A percentile compares a stretch with the other conserved stretches of the same genome.
Conservation (phyloP, 1,140 invertebrate species). For the Papilio dardanus region DNA sequence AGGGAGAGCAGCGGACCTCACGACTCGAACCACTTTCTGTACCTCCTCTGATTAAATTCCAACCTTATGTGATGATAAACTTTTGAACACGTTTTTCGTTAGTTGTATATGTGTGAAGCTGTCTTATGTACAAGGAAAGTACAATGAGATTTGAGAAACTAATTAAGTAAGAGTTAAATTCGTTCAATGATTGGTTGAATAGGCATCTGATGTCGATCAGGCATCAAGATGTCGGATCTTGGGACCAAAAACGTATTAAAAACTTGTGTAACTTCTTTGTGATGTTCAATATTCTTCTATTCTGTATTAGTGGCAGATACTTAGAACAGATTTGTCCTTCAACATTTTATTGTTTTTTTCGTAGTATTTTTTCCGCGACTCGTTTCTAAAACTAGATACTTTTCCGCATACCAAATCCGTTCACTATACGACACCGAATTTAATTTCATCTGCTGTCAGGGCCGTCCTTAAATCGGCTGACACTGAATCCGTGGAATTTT, state of each 20-base stretch:
- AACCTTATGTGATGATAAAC: not conserved
- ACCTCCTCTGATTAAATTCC: constrained; percentile 2
- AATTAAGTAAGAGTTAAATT: not conserved
- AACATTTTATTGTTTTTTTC: not conserved
- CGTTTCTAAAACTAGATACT: not conserved
- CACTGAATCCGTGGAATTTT: constrained; percentile 47
- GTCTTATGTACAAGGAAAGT: not conserved
- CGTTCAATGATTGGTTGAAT: not conserved
- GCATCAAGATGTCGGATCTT: too few species aligned
- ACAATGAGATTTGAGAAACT: not conserved
- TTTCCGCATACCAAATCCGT: not conserved
- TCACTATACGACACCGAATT: constrained; percentile 37
- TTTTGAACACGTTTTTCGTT: constrained; percentile 1
- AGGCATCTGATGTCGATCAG: too few species aligned
- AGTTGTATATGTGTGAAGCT: not conserved
- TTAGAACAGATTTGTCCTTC: not conserved
- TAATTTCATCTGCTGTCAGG: constrained; percentile 40
- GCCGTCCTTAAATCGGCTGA: constrained; percentile 45
- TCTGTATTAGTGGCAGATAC: not conserved
- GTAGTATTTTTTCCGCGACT: not conserved
- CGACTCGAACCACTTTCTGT: not conserved
- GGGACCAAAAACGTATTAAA: not conserved
- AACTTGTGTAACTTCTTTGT: not conserved
- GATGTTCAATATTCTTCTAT: not conserved
- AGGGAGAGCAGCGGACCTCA: constrained; percentile 7